Conservation (phyloP, 2,888 invertebrate species). For the Papilio demoleus region DNA sequence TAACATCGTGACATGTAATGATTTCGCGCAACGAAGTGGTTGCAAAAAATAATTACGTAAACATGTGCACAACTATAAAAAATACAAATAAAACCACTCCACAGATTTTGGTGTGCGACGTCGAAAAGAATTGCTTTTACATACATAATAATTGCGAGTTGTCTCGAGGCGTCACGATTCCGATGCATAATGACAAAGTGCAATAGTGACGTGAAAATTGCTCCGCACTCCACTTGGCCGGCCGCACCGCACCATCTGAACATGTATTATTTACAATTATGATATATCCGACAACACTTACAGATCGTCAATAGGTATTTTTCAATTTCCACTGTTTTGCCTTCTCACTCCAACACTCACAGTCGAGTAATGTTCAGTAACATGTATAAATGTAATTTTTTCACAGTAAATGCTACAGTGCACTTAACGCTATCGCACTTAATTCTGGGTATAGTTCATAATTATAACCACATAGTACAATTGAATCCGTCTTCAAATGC, state of each 20-base stretch:
- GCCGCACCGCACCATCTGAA: constrained; percentile 46
- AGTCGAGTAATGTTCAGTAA: neutral
- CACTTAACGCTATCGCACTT: no score
- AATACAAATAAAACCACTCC: constrained; percentile 53
- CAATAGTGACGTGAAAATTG: constrained; percentile 82
- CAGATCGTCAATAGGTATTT: constrained; percentile 8
- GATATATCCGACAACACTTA: constrained; percentile 31
- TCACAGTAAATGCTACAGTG: no score
- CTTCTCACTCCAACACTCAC: neutral
- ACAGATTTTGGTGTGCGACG: constrained; percentile 60
- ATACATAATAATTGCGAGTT: constrained; percentile 83
- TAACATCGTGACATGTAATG: neutral
- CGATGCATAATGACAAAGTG: constrained; percentile 83
- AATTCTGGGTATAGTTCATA: no score
- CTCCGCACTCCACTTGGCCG: constrained; percentile 60
- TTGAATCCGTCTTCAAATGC: no score
- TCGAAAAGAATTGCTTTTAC: constrained; percentile 81
- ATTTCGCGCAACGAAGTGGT: neutral
- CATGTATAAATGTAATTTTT: no score
- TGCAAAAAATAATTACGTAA: neutral
- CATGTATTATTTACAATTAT: constrained; percentile 45
- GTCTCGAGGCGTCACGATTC: constrained; percentile 83
- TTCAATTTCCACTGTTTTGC: neutral
- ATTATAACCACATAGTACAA: no score
- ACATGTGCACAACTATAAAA: constrained; percentile 22